These are phyloP conservation scores for Thunnus thynnus DNA, from an alignment of 2,113 vertebrate genomes.

Conservation along the genomic window DNA sequence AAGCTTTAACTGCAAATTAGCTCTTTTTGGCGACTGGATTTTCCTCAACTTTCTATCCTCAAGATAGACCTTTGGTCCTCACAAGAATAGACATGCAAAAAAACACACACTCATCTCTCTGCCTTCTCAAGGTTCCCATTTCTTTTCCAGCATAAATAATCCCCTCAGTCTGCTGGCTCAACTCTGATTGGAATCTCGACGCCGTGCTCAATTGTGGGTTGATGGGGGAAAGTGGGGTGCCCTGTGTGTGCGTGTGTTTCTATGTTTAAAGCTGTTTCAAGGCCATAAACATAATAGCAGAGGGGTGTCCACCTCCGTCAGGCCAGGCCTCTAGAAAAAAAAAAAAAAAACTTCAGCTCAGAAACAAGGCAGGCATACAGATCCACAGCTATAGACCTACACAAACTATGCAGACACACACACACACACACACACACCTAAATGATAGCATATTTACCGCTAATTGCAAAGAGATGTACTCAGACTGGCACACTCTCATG, in stretches of 20 bases:
- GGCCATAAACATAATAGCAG: constrained; percentile 77
- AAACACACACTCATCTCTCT: constrained; percentile 51
- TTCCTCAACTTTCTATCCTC: constrained; percentile 12
- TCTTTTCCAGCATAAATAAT: constrained; percentile 85
- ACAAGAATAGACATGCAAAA: constrained; percentile 43
- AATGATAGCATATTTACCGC: constrained; percentile 51
- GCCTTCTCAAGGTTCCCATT: constrained; percentile 69
- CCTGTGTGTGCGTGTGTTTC: constrained; percentile 58
- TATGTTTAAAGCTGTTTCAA: constrained; percentile 54
- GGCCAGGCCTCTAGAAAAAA: constrained; percentile 38
- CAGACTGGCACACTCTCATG: constrained; percentile 13
- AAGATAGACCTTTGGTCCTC: constrained; percentile 44
- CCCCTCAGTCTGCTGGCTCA: constrained; percentile 80
- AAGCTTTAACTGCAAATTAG: constrained; percentile 22
- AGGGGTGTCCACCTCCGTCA: constrained; percentile 55
- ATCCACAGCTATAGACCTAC: constrained; percentile 34
- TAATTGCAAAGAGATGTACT: constrained; percentile 39
- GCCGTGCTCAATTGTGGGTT: constrained; percentile 84
- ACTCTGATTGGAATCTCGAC: constrained; percentile 84
- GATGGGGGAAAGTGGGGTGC: constrained; percentile 71
- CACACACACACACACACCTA: neutral
- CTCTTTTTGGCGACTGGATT: constrained; percentile 12
- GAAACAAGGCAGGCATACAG: constrained; percentile 23
- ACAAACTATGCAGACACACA: constrained; percentile 13
- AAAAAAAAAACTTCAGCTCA: constrained; percentile 34